Conservation (phyloP, 2,113 vertebrate genomes). For the Redunca redunca region DNA sequence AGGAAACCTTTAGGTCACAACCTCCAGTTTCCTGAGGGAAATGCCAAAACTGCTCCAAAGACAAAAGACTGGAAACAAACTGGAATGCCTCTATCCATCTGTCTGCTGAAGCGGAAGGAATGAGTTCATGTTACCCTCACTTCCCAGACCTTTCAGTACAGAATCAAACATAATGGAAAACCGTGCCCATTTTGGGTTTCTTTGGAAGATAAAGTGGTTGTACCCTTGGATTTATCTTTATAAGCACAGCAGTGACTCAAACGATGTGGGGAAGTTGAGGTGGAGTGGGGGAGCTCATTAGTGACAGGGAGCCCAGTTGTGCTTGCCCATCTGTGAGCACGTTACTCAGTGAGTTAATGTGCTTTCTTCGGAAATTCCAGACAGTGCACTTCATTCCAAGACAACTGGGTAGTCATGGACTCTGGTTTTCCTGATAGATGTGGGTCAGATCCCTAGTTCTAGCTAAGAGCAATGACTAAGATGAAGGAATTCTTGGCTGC, state of each 20-base stretch:
- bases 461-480: background rate
- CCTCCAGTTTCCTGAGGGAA: constrained; percentile 85
- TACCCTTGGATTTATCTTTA: constrained; percentile 39
- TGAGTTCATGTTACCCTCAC: constrained; percentile 83
- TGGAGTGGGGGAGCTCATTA: background rate
- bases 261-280: background rate
- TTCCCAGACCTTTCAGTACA: constrained; percentile 77
- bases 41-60: constrained; percentile 84
- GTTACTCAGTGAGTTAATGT: background rate
- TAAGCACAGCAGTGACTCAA: background rate
- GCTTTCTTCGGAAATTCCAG: constrained; percentile 35
- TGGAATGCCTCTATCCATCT: constrained; percentile 82
- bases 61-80: constrained; percentile 84
- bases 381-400: background rate
- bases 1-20: constrained; percentile 82
- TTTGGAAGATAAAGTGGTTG: constrained; percentile 53
- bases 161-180: constrained; percentile 69
- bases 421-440: background rate
- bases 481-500: background rate
- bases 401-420: background rate
- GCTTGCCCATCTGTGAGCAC: constrained; percentile 23
- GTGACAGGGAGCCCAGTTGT: background rate
- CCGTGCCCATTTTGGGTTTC: constrained; percentile 49
- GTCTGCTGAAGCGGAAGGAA: constrained; percentile 80
- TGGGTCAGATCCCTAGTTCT: background rate